Conservation (phyloP, 2,797 vertebrate genomes). For the Falco columbarius region DNA sequence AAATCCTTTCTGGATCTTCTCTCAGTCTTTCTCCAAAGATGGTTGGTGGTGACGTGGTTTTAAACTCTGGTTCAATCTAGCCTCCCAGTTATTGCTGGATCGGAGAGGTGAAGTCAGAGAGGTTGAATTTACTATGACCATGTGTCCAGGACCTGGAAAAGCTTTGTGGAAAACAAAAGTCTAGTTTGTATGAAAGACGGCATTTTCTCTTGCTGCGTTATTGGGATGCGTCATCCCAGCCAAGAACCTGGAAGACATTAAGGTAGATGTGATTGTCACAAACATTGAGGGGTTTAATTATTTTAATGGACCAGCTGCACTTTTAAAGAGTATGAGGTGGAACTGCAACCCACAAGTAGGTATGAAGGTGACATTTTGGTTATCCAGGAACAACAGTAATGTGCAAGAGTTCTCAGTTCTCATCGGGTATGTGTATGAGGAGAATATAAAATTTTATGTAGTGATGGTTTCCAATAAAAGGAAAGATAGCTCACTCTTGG, state of each 20-base stretch:
- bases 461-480: slow-evolving; percentile 41
- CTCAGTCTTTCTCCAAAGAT: not conserved
- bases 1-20: slow-evolving; percentile 14
- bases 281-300: not conserved
- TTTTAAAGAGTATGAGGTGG: not conserved
- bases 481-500: slow-evolving; percentile 45
- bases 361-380: slow-evolving; percentile 35
- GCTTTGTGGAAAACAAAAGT: slow-evolving; percentile 43
- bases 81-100: slow-evolving; percentile 12
- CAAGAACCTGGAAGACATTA: slow-evolving; percentile 64
- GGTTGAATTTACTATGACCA: slow-evolving; percentile 19
- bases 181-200: slow-evolving; percentile 51
- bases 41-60: slow-evolving; percentile 16
- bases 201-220: slow-evolving; percentile 35
- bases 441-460: slow-evolving; percentile 40
- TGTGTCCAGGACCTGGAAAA: slow-evolving; percentile 22
- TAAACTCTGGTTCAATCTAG: not conserved
- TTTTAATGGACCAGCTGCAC: not conserved
- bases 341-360: not conserved
- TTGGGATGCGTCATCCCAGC: not conserved
- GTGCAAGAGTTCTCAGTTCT: slow-evolving; percentile 26
- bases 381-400: slow-evolving; percentile 47
- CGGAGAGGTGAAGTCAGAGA: not conserved
- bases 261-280: slow-evolving; percentile 51
- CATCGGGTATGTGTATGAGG: not conserved